Evolutionary conservation across 2,113 vertebrate species (phyloP).

Genomic region (Oryctolagus cuniculus): DNA sequence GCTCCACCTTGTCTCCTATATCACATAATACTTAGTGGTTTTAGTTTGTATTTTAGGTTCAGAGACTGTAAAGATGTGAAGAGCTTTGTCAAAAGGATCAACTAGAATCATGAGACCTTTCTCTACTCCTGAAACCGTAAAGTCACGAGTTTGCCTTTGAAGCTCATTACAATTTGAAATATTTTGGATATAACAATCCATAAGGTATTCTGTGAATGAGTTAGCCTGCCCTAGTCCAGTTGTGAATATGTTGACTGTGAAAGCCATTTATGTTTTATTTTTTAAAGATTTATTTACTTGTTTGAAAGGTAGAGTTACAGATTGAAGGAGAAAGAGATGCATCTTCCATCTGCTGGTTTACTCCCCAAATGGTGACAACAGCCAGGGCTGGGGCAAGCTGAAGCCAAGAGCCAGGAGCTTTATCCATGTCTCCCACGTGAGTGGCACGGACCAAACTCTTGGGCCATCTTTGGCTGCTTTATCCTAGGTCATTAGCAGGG

Average conservation of each 20-base stretch:
- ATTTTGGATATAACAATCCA: neutral
- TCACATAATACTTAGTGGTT: neutral
- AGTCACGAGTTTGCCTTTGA: conserved; percentile 18
- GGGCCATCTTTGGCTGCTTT: no score
- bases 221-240: neutral
- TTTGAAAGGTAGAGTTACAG: no score
- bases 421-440: no score
- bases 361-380: no score
- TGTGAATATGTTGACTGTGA: conserved; percentile 22
- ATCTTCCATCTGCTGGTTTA: no score
- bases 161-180: conserved; percentile 1
- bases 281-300: no score
- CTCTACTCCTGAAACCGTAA: neutral
- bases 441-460: no score
- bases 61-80: neutral
- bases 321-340: no score
- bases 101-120: conserved; percentile 5
- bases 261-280: neutral
- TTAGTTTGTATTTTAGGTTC: conserved; percentile 18
- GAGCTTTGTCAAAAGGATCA: conserved; percentile 4
- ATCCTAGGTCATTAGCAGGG: no score
- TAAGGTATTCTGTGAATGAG: neutral
- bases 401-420: no score
- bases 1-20: neutral
- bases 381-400: no score